These are phyloP conservation scores for Nomada goodeniana DNA, from an alignment of 2,888 invertebrate genomes.

Conservation along the genomic window DNA sequence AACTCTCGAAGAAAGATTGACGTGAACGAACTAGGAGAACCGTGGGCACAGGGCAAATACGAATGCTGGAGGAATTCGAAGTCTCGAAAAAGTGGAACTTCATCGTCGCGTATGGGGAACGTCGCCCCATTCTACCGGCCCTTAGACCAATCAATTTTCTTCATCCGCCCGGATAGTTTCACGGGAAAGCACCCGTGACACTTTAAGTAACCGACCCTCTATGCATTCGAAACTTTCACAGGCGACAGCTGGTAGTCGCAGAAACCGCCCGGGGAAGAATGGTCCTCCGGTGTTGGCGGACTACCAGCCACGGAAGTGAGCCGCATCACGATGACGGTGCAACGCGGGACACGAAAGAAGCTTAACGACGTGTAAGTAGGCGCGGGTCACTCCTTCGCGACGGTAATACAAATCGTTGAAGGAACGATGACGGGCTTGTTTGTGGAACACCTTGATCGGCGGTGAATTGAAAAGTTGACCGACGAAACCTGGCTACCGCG, in stretches of 20 bases:
- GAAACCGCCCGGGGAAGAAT: slow-evolving; percentile 22
- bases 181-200: slow-evolving; percentile 36
- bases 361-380: slow-evolving; percentile 64
- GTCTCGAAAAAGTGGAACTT: slow-evolving; percentile 11
- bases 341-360: slow-evolving; percentile 46
- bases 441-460: slow-evolving; percentile 59
- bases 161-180: neutral
- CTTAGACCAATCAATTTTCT: slow-evolving; percentile 35
- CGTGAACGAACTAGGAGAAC: slow-evolving; percentile 3
- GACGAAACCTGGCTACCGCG: slow-evolving; percentile 61
- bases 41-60: slow-evolving; percentile 15
- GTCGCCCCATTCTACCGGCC: slow-evolving; percentile 11
- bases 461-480: slow-evolving; percentile 60
- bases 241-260: slow-evolving; percentile 63
- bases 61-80: slow-evolving; percentile 17
- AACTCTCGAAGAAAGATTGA: slow-evolving; percentile 23
- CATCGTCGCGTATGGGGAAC: slow-evolving; percentile 1
- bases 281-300: slow-evolving; percentile 1
- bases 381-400: slow-evolving; percentile 49
- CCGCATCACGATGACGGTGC: slow-evolving; percentile 70
- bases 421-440: slow-evolving; percentile 67
- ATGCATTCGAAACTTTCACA: neutral
- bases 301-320: slow-evolving; percentile 42
- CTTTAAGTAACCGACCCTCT: slow-evolving; percentile 40
- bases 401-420: slow-evolving; percentile 69